These are phyloP conservation scores for Puntigrus tetrazona DNA, from an alignment of 2,113 vertebrate species.

Conservation along the genomic window DNA sequence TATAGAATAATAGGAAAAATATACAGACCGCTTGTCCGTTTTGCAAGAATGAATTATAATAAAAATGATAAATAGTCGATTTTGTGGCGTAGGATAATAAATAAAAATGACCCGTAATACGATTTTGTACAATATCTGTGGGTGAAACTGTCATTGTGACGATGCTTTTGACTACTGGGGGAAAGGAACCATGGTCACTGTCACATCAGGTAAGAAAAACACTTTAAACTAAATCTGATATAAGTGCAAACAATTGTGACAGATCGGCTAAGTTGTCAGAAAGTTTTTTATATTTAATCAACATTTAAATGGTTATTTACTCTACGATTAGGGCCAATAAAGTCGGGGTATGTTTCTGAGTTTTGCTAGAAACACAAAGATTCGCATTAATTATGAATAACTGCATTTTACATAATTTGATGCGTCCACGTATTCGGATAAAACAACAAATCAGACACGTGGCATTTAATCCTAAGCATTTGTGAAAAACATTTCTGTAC, in stretches of 20 bases:
- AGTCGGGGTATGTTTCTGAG: not conserved
- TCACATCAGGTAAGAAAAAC: conserved; percentile 53
- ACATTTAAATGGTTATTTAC: not conserved
- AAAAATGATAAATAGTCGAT: not conserved
- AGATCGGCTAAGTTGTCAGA: not conserved
- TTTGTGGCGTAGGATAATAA: not conserved
- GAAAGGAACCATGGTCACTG: conserved; percentile 62
- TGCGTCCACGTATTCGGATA: not conserved
- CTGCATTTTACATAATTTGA: not conserved
- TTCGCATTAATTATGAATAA: not conserved
- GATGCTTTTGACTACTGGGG: conserved; percentile 66
- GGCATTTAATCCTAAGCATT: not conserved
- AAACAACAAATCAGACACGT: not conserved
- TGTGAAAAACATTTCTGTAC: not conserved
- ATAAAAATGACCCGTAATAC: not conserved
- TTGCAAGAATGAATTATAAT: not conserved
- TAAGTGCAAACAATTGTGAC: not conserved
- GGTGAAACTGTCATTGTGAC: conserved; percentile 34
- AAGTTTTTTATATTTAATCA: not conserved
- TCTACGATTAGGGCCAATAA: not conserved
- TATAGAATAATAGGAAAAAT: not conserved
- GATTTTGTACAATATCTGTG: conserved; percentile 26
- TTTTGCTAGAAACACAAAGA: not conserved
- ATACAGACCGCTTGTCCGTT: not conserved
- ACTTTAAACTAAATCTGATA: not conserved